Evolutionary conservation across 2,888 invertebrate species (phyloP), one percentile per base, ranked within the genome.

Genomic region (Exocentrus adspersus): DNA sequence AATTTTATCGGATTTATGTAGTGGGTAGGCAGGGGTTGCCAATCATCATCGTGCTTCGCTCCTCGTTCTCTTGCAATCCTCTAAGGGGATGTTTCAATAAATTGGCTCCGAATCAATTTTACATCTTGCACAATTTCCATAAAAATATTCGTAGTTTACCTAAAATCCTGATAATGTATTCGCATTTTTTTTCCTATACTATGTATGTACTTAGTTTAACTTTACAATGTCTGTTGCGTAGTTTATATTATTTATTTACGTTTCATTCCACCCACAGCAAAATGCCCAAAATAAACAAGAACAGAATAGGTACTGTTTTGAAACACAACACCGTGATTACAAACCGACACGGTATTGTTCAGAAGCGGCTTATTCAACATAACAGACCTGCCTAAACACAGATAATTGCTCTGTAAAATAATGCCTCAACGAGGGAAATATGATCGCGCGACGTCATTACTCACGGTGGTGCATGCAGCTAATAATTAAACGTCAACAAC

Each of bases 41-140:
- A 48, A 48, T 48, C 48, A 48, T 48, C 48, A 16, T 48, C 28
- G 48, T 48, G 28, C 37, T 12, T 37, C 12, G 37, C 28, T 48
- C 17, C 16, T 24, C 16, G 24, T 48, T 28, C 48, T 24, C 24
- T n/a, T 9, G 14, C 14, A 28, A 28, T 28, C 12, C 37, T 12
- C 37, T 5, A n/a, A 37, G 37, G 37, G 12, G 37, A 37, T 37
- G 12, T 37, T 37, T 37, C 37, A 37, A 37, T 37, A 37, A 37
- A 37, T 37, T 37, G 37, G 37, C 37, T 37, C 37, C n/a, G 37
- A 37, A 37, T 37, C 37, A 37, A 37, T 37, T 37, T n/a, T 37
- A 37, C 37, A 37, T 37, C 10, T 37, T 37, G 5, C 37, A 9
- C 37, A 12, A 12, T 12, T 37, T 37, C 37, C 37, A 37, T 37